phyloP scores from a whole-genome alignment of 2,113 vertebrate genomes.

The Dolichallabes microphthalmus region DNA sequence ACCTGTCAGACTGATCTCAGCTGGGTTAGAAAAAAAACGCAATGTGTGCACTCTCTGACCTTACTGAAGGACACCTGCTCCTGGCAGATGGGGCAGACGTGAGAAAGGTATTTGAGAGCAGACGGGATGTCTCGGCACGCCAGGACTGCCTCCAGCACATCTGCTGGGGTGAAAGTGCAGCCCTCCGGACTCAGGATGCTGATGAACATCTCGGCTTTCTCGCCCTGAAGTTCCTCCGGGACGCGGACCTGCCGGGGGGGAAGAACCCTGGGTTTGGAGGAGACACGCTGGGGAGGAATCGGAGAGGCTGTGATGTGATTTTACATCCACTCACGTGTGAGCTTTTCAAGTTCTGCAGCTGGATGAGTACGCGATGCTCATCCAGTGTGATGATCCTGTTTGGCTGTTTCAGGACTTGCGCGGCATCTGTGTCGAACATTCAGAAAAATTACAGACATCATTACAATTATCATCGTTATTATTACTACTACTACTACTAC shows the following conservation, averaged over 20 bases:
- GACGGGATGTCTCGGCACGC: slow-evolving; percentile 67
- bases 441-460: not conserved
- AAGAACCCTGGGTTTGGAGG: not conserved
- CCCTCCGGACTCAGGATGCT: slow-evolving; percentile 65
- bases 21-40: not conserved
- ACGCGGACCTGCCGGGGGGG: slow-evolving; percentile 43
- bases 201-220: slow-evolving; percentile 63
- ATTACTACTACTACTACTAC: not conserved
- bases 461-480: not conserved
- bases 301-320: not conserved
- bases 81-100: slow-evolving; percentile 74
- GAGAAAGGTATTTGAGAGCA: slow-evolving; percentile 72
- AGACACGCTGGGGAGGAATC: not conserved
- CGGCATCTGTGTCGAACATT: slow-evolving; percentile 51
- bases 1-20: not conserved
- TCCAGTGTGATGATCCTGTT: slow-evolving; percentile 50
- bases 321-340: slow-evolving; percentile 42
- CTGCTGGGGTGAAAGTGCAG: slow-evolving; percentile 60
- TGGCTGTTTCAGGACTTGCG: slow-evolving; percentile 48
- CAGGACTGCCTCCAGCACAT: slow-evolving; percentile 71
- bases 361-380: slow-evolving; percentile 45
- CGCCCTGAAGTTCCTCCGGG: slow-evolving; percentile 52
- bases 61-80: slow-evolving; percentile 74
- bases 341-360: slow-evolving; percentile 50
- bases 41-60: slow-evolving; percentile 54